Conservation (phyloP, 2,797 vertebrate genomes). For the Eupleurogrammus muticus region DNA sequence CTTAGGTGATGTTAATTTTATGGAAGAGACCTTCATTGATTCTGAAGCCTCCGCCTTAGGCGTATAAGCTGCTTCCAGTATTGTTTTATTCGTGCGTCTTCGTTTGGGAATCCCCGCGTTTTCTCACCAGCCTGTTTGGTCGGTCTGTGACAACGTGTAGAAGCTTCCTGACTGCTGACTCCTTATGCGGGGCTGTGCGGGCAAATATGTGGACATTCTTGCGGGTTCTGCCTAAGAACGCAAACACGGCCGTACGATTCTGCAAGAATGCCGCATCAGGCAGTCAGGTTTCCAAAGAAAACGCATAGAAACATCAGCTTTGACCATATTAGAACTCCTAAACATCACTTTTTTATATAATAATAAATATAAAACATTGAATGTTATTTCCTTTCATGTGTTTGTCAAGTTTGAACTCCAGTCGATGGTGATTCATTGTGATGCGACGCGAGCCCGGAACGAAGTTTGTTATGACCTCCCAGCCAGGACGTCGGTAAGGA, state of each 20-base stretch:
- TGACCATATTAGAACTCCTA: neutral
- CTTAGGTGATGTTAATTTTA: neutral
- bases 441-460: conserved; percentile 82
- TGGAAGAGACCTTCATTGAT: neutral
- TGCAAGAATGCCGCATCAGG: neutral
- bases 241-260: neutral
- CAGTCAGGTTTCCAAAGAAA: conserved; percentile 2
- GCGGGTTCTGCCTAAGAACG: conserved; percentile 49
- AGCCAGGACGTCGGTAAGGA: conserved; percentile 82
- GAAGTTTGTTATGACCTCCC: conserved; percentile 86
- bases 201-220: conserved; percentile 72
- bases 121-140: conserved; percentile 30
- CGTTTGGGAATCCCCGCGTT: conserved; percentile 15
- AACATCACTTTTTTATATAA: too few relatives aligned
- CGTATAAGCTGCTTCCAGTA: neutral
- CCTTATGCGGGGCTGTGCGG: conserved; percentile 36
- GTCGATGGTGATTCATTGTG: conserved; percentile 92
- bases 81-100: neutral
- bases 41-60: neutral
- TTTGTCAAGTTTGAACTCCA: conserved; percentile 89
- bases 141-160: neutral
- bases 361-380: neutral
- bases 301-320: neutral
- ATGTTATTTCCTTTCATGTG: neutral
- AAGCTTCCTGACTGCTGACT: neutral